These are phyloP conservation scores for Nomada hirtipes DNA, from an alignment of 2,888 invertebrate species.

Conservation along the genomic window DNA sequence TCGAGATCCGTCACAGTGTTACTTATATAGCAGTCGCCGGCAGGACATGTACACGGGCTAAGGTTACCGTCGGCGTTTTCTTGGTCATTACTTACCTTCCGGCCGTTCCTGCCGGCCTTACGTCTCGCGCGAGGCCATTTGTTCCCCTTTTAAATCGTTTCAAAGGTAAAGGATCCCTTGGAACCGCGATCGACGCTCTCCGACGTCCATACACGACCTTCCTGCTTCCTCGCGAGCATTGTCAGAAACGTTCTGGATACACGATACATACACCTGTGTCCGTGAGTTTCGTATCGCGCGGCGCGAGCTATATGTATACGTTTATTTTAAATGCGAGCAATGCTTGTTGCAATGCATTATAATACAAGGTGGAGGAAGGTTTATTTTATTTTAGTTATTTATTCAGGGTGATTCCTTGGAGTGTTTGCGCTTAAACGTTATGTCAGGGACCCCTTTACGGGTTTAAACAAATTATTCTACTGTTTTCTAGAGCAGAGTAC, in stretches of 20 bases:
- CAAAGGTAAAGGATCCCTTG: slow-evolving; percentile 65
- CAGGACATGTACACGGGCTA: slow-evolving; percentile 49
- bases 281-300: slow-evolving; percentile 11
- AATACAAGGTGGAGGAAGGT: too few relatives aligned
- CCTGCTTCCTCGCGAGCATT: neutral
- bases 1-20: slow-evolving; percentile 75
- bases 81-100: slow-evolving; percentile 55
- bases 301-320: neutral
- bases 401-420: too few relatives aligned
- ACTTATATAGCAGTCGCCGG: slow-evolving; percentile 76
- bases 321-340: neutral
- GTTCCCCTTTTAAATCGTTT: slow-evolving; percentile 52
- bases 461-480: too few relatives aligned
- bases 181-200: neutral
- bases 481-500: too few relatives aligned
- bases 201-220: slow-evolving; percentile 14
- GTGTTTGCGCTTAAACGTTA: too few relatives aligned
- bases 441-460: too few relatives aligned
- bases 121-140: slow-evolving; percentile 56
- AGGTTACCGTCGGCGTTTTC: slow-evolving; percentile 68
- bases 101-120: slow-evolving; percentile 41
- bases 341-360: too few relatives aligned
- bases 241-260: neutral
- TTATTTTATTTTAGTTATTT: too few relatives aligned
- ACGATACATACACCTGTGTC: neutral